Conservation (phyloP, 2,113 vertebrate species). For the Dryoscopus gambensis region DNA sequence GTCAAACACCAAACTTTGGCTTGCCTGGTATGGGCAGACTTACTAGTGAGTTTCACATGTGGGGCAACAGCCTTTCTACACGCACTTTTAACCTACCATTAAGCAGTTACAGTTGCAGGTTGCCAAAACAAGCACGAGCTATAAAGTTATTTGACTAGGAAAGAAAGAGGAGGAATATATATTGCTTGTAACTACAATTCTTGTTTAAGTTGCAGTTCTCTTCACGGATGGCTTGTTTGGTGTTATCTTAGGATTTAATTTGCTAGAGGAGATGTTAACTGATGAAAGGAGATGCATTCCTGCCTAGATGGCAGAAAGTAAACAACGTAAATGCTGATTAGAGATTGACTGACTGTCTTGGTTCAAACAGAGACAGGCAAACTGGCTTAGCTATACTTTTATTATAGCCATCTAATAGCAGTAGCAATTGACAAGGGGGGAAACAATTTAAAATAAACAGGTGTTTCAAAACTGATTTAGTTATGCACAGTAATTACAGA, state of each 20-base stretch:
- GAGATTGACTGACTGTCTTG: neutral
- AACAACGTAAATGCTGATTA: neutral
- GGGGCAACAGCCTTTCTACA: neutral
- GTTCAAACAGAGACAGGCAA: neutral
- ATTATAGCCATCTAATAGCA: neutral
- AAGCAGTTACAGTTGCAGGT: neutral
- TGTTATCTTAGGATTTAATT: neutral
- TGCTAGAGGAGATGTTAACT: neutral
- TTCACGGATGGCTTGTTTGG: neutral
- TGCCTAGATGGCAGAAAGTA: neutral
- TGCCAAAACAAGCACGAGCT: neutral
- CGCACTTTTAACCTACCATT: neutral
- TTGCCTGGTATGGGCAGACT: neutral
- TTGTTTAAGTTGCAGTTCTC: neutral
- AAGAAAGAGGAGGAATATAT: neutral
- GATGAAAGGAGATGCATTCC: neutral
- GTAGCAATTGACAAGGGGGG: conserved; percentile 2
- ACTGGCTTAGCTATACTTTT: neutral
- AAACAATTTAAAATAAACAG: neutral
- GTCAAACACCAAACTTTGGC: neutral
- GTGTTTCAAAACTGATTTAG: conserved; percentile 6
- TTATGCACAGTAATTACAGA: neutral
- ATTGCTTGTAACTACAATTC: neutral
- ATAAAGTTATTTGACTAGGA: neutral
- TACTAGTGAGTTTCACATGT: neutral